phyloP scores from a whole-genome alignment of 2,888 invertebrate species.

The Cheilosia scutellata region DNA sequence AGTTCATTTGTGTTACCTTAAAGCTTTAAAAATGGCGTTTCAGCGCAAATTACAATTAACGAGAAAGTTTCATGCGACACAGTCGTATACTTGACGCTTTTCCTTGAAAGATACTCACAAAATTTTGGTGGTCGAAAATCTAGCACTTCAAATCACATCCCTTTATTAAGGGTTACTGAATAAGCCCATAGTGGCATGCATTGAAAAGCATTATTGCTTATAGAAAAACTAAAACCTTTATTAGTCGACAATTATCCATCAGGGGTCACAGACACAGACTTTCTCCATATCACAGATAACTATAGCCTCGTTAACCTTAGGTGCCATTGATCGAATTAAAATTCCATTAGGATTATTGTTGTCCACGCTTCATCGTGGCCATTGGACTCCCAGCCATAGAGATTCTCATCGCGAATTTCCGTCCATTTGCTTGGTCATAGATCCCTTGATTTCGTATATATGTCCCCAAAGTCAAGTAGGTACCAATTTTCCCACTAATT shows the following conservation, averaged over 20 bases:
- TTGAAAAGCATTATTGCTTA: too few species aligned
- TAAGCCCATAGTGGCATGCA: too few species aligned
- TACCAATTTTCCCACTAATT: constrained; percentile 73
- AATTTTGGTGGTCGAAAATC: too few species aligned
- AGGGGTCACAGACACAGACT: constrained; percentile 40
- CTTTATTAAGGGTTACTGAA: too few species aligned
- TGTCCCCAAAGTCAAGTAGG: constrained; percentile 48
- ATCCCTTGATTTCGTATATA: constrained; percentile 48
- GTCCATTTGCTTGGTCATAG: constrained; percentile 30
- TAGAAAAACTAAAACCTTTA: too few species aligned
- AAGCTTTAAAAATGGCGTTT: too few species aligned
- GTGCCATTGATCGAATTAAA: constrained; percentile 67
- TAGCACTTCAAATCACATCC: too few species aligned
- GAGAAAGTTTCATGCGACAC: too few species aligned
- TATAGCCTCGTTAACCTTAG: constrained; percentile 46
- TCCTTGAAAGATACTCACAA: too few species aligned
- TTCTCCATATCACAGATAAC: constrained; percentile 19
- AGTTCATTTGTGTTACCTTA: too few species aligned
- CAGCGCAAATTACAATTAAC: too few species aligned
- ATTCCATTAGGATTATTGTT: constrained; percentile 66
- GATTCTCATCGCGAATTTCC: constrained; percentile 58
- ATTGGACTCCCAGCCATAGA: constrained; percentile 18
- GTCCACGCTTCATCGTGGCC: constrained; percentile 32
- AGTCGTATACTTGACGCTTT: too few species aligned
- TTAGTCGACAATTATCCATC: constrained; percentile 16